These are phyloP conservation scores for Oryzias celebensis DNA, from an alignment of 2,113 vertebrate genomes.

Conservation along the genomic window DNA sequence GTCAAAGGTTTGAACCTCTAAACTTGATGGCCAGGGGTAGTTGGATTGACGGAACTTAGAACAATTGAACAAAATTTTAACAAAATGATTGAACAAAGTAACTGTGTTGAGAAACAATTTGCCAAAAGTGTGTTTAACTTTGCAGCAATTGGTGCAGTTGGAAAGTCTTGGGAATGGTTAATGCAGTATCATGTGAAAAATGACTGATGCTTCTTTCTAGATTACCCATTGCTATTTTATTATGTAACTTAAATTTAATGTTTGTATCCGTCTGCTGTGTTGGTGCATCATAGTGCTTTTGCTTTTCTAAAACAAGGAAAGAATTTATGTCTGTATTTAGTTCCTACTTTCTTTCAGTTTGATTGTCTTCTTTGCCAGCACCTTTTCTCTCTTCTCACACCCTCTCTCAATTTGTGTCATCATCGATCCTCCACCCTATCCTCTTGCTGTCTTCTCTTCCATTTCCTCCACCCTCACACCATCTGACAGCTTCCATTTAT, in stretches of 20 bases:
- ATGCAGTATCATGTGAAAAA: no score
- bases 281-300: background rate
- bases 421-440: slow-evolving; percentile 61
- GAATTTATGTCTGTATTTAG: no score
- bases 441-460: slow-evolving; percentile 47
- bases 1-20: no score
- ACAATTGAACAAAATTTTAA: no score
- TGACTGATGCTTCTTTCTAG: slow-evolving; percentile 33
- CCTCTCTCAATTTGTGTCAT: slow-evolving; percentile 64
- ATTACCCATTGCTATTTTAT: slow-evolving; percentile 57
- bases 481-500: slow-evolving; percentile 73
- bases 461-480: slow-evolving; percentile 68
- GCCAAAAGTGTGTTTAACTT: no score
- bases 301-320: background rate
- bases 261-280: slow-evolving; percentile 24
- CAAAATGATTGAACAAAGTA: no score
- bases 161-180: no score
- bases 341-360: slow-evolving; percentile 47
- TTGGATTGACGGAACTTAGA: no score
- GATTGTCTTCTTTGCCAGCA: slow-evolving; percentile 59
- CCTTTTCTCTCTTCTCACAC: slow-evolving; percentile 39
- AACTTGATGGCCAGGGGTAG: no score
- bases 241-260: slow-evolving; percentile 61
- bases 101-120: no score
- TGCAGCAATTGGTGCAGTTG: no score